phyloP scores from a whole-genome alignment of 53 echinoderm and acorn worm species.

The Glandiceps talaboti region DNA sequence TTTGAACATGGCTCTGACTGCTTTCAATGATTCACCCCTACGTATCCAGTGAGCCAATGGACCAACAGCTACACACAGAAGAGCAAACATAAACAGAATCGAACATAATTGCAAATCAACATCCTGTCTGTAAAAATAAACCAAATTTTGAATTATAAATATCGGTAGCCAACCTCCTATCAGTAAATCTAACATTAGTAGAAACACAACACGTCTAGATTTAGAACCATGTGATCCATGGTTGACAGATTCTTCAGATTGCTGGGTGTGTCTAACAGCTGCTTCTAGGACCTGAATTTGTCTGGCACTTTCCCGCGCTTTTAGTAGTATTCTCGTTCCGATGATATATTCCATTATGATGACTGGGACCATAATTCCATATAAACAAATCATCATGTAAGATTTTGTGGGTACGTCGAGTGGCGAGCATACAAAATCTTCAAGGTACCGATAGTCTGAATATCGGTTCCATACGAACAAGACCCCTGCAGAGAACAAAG shows the following conservation, averaged over 20 bases:
- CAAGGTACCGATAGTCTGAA: not conserved
- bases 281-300: not conserved
- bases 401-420: not conserved
- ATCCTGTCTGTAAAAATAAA: no score
- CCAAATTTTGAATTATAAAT: not conserved
- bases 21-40: not conserved
- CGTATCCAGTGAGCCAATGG: not conserved
- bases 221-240: not conserved
- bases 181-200: not conserved
- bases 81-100: not conserved
- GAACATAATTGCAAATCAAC: not conserved
- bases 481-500: not conserved
- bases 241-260: no score
- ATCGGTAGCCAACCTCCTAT: not conserved
- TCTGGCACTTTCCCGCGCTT: not conserved
- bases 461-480: not conserved
- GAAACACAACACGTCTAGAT: not conserved
- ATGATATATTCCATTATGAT: no score
- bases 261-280: not conserved
- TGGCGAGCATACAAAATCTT: not conserved
- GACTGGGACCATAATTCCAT: not conserved
- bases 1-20: not conserved
- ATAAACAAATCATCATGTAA: not conserved
- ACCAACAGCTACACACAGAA: not conserved
- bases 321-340: not conserved